Base-by-base conservation (phyloP, 2,113 vertebrate species). In the Saguinus midas region DNA sequence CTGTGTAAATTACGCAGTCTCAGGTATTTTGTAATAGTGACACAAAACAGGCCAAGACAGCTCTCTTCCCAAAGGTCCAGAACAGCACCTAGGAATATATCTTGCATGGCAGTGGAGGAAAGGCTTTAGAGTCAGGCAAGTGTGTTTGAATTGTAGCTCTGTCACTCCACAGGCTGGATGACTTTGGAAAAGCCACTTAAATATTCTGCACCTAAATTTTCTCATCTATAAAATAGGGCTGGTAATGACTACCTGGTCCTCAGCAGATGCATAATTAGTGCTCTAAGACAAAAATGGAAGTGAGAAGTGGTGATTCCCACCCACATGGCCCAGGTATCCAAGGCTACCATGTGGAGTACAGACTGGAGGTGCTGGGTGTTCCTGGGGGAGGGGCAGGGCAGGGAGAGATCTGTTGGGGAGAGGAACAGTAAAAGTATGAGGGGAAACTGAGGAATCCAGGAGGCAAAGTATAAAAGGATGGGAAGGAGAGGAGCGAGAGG, bases 281-380 rank as follows among this genome's bases (percentile, higher is more conserved):
- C 10, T 50, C 20, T 55, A n/a, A n/a, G 45, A 50, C 32, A 90
- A 61, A 76, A 58, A 8, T 8, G 37, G 10, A 66, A 14, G 6
- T 23, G 20, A 89, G 81, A 87, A 55, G 29, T 14, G 12, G 21
- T 23, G 6, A 12, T 50, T 20, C 29, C 68, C 13, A 37, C 18
- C 78, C 5, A 5, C 7, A 0, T 3, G 17, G 29, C 25, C 21
- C 27, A 27, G 40, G 17, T 4, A 1, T 6, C 20, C 40, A 12
- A 52, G 45, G 45, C 29, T n/a, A 10, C 11, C 8, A 7, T 58
- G 25, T 40, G 10, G 3, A 17, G 43, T 25, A 9, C 29, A 86
- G 25, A 27, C 14, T 8, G 11, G 13, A n/a, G 45, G n/a, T 21
- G 5, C 11, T 66, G 4, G 48, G 27, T 35, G 13, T 11, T n/a